Evolutionary conservation across 2,888 invertebrate species (phyloP).

Genomic region (Drosophila macrothrix): DNA sequence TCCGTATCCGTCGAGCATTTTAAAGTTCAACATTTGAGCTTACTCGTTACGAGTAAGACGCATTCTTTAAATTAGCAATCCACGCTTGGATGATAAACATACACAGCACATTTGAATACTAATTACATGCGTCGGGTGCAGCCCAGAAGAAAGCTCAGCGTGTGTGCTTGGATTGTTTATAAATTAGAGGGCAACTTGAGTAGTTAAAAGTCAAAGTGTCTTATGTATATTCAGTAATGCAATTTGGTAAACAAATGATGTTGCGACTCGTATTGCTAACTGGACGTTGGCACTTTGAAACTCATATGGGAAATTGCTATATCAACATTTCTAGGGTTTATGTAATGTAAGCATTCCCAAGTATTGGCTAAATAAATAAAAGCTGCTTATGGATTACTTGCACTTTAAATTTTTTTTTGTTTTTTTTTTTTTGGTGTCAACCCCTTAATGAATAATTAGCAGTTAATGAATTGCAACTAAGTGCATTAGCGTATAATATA

Average conservation of each 20-base stretch:
- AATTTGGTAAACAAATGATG: slow-evolving; percentile 38
- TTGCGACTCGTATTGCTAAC: background rate
- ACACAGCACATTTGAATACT: slow-evolving; percentile 20
- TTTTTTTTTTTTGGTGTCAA: slow-evolving; percentile 1
- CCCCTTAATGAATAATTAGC: slow-evolving; percentile 49
- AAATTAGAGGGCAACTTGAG: background rate
- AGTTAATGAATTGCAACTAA: slow-evolving; percentile 35
- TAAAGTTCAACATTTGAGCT: slow-evolving; percentile 13
- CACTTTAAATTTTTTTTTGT: slow-evolving; percentile 1
- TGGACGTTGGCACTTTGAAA: slow-evolving; percentile 14
- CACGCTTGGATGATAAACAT: background rate
- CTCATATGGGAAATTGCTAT: slow-evolving; percentile 20
- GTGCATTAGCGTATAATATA: slow-evolving; percentile 24
- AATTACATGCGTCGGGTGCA: slow-evolving; percentile 20
- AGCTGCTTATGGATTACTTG: background rate
- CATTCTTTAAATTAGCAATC: background rate
- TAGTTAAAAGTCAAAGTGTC: slow-evolving; percentile 18
- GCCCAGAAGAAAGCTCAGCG: background rate
- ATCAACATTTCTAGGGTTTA: slow-evolving; percentile 38
- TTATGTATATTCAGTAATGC: slow-evolving; percentile 9
- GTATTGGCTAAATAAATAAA: slow-evolving; percentile 1
- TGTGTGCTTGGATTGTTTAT: background rate
- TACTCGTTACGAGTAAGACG: slow-evolving; percentile 13
- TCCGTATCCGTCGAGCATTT: background rate
- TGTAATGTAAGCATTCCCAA: background rate